These are phyloP conservation scores for Halcyon malimbica DNA, from an alignment of 2,113 vertebrate genomes.

Conservation along the genomic window DNA sequence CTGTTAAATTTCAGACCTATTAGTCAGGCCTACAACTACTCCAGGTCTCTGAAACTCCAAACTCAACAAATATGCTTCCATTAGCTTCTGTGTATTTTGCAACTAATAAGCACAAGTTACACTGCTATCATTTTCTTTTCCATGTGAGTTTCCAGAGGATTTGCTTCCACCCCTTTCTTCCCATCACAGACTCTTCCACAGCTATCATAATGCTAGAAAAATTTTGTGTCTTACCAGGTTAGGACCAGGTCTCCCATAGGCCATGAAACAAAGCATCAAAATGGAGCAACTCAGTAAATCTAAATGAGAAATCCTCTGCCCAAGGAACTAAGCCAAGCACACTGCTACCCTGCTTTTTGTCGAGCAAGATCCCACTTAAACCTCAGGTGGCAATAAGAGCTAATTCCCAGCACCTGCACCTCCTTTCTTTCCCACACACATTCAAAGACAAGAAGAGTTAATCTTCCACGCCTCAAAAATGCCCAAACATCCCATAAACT, in stretches of 20 bases:
- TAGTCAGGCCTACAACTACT: neutral
- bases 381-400: neutral
- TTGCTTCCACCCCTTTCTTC: neutral
- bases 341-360: rapidly evolving
- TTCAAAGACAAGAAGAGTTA: neutral
- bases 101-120: neutral
- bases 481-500: neutral
- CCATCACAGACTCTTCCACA: neutral
- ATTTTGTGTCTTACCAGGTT: neutral
- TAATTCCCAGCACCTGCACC: neutral
- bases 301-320: neutral
- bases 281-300: neutral
- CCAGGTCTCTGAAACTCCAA: neutral
- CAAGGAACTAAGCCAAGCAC: neutral
- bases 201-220: neutral
- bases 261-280: neutral
- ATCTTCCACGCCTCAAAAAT: neutral
- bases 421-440: neutral
- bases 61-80: neutral
- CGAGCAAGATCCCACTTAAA: neutral
- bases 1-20: neutral
- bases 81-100: neutral
- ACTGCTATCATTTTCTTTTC: neutral
- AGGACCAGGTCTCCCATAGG: neutral
- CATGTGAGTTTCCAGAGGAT: neutral